These are phyloP conservation scores for Empidonax alnorum DNA, from an alignment of 2,113 vertebrate genomes.

Conservation along the genomic window DNA sequence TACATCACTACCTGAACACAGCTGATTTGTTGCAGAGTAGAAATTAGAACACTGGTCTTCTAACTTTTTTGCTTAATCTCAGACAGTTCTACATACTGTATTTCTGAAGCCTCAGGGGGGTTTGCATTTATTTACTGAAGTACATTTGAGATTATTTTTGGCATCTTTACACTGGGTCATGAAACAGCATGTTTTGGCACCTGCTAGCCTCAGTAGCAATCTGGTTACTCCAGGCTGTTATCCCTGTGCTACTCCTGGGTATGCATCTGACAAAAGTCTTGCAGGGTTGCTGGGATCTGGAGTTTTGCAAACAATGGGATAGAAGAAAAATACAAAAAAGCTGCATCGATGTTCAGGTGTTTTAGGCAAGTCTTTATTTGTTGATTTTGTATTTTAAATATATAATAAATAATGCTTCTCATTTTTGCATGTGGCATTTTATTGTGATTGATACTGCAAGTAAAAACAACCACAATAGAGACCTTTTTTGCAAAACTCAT, in stretches of 20 bases:
- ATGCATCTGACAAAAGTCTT: slow-evolving; percentile 42
- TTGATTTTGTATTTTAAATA: not conserved
- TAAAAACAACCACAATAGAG: not conserved
- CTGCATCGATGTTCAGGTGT: not conserved
- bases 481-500: not conserved
- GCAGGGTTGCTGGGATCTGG: slow-evolving; percentile 16
- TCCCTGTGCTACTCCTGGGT: slow-evolving; percentile 13
- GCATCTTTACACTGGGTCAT: slow-evolving; percentile 52
- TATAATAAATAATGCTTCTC: not conserved
- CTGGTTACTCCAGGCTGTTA: slow-evolving; percentile 55
- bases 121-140: slow-evolving; percentile 41
- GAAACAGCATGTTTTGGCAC: slow-evolving; percentile 55
- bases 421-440: not conserved
- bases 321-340: not conserved
- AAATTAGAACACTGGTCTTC: not conserved
- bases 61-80: not conserved
- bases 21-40: not conserved
- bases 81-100: not conserved
- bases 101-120: slow-evolving; percentile 13
- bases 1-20: not conserved
- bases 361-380: not conserved
- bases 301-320: not conserved
- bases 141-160: slow-evolving; percentile 42
- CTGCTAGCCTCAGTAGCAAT: slow-evolving; percentile 37
- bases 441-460: not conserved